Percentiles rank a stretch among this genome's conserved stretches.
Evolutionary conservation across 2,797 vertebrate species (phyloP).

Genomic region (Bucorvus abyssinicus): DNA sequence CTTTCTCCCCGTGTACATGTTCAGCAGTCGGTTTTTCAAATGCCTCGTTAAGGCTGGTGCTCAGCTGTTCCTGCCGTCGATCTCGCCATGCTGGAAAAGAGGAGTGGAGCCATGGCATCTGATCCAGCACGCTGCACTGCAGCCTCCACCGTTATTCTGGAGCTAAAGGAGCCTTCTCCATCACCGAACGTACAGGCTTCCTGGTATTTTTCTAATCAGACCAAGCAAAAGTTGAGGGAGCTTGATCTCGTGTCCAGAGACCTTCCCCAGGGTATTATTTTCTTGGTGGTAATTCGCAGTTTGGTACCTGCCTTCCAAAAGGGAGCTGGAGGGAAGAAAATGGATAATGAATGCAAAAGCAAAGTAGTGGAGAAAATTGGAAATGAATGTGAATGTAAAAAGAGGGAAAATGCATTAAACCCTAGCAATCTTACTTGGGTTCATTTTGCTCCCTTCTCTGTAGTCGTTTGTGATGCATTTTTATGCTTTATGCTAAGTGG

Average conservation of each 20-base stretch:
- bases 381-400: background rate
- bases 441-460: background rate
- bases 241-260: background rate
- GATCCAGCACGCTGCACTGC: background rate
- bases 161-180: constrained; percentile 25
- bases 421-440: background rate
- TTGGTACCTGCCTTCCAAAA: background rate
- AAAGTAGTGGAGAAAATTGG: background rate
- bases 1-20: background rate
- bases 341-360: background rate
- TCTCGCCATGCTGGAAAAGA: background rate
- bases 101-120: background rate
- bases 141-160: background rate
- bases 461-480: background rate
- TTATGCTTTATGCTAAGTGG: background rate
- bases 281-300: background rate
- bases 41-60: constrained; percentile 32
- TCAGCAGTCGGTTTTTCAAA: constrained; percentile 25
- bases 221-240: background rate
- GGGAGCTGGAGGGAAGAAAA: background rate
- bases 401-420: background rate
- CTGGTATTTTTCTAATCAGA: background rate
- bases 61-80: background rate
- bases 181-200: background rate
- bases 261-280: background rate